Conservation (phyloP, 2,113 vertebrate genomes). For the Leptodactylus fuscus region DNA sequence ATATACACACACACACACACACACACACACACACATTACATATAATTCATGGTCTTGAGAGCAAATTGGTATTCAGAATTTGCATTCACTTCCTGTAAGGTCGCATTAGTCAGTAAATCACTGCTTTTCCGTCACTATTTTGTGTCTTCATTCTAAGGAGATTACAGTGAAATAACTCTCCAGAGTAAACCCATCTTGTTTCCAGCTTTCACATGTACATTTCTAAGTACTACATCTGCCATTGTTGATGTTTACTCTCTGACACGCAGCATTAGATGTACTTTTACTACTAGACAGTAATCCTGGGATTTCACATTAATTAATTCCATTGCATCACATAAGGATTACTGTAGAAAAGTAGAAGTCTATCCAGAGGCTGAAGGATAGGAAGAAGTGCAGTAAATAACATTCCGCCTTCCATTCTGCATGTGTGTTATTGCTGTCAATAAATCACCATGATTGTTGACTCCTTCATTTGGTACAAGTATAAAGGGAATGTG, state of each 20-base stretch:
- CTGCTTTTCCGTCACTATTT: background rate
- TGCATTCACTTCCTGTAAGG: background rate
- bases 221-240: slow-evolving; percentile 15
- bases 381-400: background rate
- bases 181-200: slow-evolving; percentile 9
- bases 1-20: too few species aligned
- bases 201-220: background rate
- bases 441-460: too few species aligned
- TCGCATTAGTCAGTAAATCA: background rate
- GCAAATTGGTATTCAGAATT: too few species aligned
- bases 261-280: background rate
- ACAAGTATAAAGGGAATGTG: too few species aligned
- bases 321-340: background rate
- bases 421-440: too few species aligned
- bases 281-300: slow-evolving; percentile 12
- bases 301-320: slow-evolving; percentile 39
- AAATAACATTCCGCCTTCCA: background rate
- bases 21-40: too few species aligned
- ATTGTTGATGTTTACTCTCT: background rate
- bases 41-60: too few species aligned
- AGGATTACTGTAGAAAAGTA: background rate
- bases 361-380: slow-evolving; percentile 3
- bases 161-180: background rate
- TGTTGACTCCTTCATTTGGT: too few species aligned
- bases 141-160: background rate